A percentile compares a stretch with the other conserved stretches of the same genome.
Conservation (phyloP, 1,140 invertebrate species). For the Parapsyche elsis region DNA sequence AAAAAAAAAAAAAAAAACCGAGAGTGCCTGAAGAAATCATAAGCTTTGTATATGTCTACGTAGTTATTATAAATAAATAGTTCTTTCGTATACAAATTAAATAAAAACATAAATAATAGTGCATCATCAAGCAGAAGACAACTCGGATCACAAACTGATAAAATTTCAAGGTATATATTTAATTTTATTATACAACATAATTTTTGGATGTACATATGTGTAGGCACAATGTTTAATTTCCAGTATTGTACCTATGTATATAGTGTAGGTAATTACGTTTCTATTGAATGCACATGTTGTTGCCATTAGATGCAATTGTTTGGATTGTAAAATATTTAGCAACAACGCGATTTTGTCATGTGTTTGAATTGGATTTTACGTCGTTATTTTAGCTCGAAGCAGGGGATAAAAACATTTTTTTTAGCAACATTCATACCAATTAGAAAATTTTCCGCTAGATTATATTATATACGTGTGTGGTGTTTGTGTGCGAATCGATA, state of each 20-base stretch:
- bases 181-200: too few relatives aligned
- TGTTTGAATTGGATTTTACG: neutral
- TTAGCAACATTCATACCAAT: neutral
- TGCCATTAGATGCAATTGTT: neutral
- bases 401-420: neutral
- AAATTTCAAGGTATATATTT: neutral
- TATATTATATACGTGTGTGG: too few relatives aligned
- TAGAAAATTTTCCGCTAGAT: too few relatives aligned
- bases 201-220: neutral
- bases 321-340: conserved; percentile 1
- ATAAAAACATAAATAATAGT: neutral
- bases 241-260: neutral
- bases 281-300: neutral
- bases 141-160: neutral
- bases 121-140: neutral
- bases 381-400: neutral
- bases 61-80: conserved; percentile 8
- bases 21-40: conserved; percentile 13
- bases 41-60: neutral
- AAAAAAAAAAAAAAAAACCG: neutral
- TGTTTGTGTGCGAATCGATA: too few relatives aligned
- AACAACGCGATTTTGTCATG: neutral
- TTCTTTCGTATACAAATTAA: neutral
- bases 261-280: neutral
- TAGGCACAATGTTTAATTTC: neutral